Base-by-base conservation (phyloP, 2,797 vertebrate species). In the Bufotes viridis region DNA sequence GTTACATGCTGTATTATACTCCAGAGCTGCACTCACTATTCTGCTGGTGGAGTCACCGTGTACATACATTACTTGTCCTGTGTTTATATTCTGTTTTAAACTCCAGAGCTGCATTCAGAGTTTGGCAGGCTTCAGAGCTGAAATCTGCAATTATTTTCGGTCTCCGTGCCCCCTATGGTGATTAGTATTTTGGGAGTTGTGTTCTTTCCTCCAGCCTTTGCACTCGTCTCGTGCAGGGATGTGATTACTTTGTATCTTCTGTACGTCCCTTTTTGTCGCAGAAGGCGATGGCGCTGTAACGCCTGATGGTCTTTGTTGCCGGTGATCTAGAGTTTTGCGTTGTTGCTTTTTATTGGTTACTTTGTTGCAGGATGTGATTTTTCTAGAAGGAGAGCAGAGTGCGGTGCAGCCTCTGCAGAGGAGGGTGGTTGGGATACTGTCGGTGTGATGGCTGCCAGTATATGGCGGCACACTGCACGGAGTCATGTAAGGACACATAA, bases 401-500 rank as follows among this genome's bases (percentile, higher is more conserved):
- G 2, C 6, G 11, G 0, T 49, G 29, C 70, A 0, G 20, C 72
- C 6, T 4, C 72, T 5, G 34, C 2, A 8, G 17, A 22, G 57
- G 17, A 34, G 57, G 9, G 51, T 70, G 61, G 9, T 53, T 63
- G 79, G 80, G 81, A 70, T 72, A 34, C 34, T 57, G 51, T 9
- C 20, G 24, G 63, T 24, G 65, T 51, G 65, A 34, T 70, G 63
- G 8, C 2, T 26, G 11, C 12, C 9, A 17, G 65, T 55, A 55
- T 57, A 57, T 53, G 67, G 53, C 81, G 13, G 81, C 18, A 34
- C 24, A 26, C 65, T 17, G 17, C 81, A 34, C 81, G 42, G 85
- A 61, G 67, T 87, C 67, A 74, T 87, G 60, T 87, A 61, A 87
- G 85, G 78, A 49, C 85, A 81, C 76, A 51, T 87, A 87, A 87